Evolutionary conservation across 2,888 invertebrate species (phyloP).

Genomic region (Cryptosula pallasiana): DNA sequence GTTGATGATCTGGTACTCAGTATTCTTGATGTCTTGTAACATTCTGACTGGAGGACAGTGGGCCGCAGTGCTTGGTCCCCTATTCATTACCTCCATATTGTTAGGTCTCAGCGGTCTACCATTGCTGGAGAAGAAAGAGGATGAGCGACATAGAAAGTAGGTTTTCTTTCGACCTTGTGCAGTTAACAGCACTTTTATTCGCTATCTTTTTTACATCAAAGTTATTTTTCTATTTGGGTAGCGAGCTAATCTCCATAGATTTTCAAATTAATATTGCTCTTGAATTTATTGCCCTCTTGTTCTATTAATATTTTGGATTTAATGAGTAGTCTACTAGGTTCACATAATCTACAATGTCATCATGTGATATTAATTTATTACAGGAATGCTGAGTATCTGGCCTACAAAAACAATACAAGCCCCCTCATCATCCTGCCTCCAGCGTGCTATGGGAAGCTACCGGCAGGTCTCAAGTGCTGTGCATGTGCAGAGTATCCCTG

Average conservation of each 20-base stretch:
- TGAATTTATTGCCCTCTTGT: too few species aligned
- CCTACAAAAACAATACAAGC: slow-evolving; percentile 81
- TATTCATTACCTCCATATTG: slow-evolving; percentile 80
- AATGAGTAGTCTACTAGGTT: too few species aligned
- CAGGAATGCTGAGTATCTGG: slow-evolving; percentile 77
- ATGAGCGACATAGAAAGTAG: slow-evolving; percentile 78
- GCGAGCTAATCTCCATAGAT: too few species aligned
- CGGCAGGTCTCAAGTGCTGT: slow-evolving; percentile 72
- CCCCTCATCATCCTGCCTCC: slow-evolving; percentile 84
- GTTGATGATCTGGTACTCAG: slow-evolving; percentile 88
- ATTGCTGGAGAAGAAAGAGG: slow-evolving; percentile 76
- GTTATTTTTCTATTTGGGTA: too few species aligned
- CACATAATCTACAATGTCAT: too few species aligned
- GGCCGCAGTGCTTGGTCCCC: slow-evolving; percentile 77
- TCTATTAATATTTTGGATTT: too few species aligned
- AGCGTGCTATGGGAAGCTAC: slow-evolving; percentile 78
- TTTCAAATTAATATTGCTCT: too few species aligned
- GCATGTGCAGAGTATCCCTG: slow-evolving; percentile 84
- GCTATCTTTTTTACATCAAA: too few species aligned
- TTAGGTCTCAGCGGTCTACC: slow-evolving; percentile 87
- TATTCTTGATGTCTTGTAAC: slow-evolving; percentile 80
- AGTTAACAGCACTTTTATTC: too few species aligned
- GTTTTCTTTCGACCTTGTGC: too few species aligned
- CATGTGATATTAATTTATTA: too few species aligned
- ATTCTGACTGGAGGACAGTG: slow-evolving; percentile 77